A percentile compares a stretch with the other conserved stretches of the same genome.
phyloP scores from a whole-genome alignment of 2,888 invertebrate species.

The Cinara cedri region DNA sequence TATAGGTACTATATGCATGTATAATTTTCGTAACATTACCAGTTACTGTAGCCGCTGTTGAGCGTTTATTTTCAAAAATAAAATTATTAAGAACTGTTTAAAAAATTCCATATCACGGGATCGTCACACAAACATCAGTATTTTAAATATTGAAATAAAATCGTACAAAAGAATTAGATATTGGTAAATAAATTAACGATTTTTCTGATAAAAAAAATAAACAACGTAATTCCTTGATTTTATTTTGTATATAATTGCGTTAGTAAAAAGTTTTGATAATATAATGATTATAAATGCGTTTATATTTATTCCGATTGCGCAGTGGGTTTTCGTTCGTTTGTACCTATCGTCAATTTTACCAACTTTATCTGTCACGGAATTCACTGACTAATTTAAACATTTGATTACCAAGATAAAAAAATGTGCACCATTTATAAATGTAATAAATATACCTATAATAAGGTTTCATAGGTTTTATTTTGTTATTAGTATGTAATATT shows the following conservation, averaged over 20 bases:
- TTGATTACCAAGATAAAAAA: neutral
- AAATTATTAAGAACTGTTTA: neutral
- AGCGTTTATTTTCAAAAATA: neutral
- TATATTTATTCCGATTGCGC: too few species aligned
- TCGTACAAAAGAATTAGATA: neutral
- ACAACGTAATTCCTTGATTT: neutral
- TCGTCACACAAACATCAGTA: slow-evolving; percentile 18
- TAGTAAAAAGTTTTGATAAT: too few species aligned
- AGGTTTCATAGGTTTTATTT: neutral
- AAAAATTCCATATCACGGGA: neutral
- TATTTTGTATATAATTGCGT: too few species aligned
- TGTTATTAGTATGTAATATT: neutral
- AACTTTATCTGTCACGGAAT: neutral
- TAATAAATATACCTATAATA: neutral
- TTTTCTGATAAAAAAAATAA: neutral
- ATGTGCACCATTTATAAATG: neutral
- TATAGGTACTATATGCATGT: neutral
- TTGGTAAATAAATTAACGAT: slow-evolving; percentile 8
- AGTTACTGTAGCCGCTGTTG: neutral
- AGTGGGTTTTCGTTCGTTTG: too few species aligned
- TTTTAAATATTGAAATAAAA: slow-evolving; percentile 20
- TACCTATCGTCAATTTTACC: neutral
- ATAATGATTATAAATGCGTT: too few species aligned
- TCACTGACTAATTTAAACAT: neutral
- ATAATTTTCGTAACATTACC: slow-evolving; percentile 2